Evolutionary conservation across 1,140 invertebrate genomes (phyloP).

Genomic region (Aphaenogaster ashmeadi): DNA sequence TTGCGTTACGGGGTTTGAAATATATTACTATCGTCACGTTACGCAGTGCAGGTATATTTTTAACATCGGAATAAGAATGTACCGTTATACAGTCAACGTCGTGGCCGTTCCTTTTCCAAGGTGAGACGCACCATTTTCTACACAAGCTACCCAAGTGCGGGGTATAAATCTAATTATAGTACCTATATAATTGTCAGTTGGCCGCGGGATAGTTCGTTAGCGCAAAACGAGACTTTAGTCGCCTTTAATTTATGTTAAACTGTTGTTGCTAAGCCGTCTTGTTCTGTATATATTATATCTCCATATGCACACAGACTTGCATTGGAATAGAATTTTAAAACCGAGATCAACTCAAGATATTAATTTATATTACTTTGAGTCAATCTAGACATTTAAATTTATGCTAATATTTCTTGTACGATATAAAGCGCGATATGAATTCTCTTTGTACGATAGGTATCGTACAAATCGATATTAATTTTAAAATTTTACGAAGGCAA

Average conservation of each 20-base stretch:
- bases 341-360: neutral
- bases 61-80: constrained; percentile 36
- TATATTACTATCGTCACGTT: neutral
- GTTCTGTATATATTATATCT: neutral
- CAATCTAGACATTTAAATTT: neutral
- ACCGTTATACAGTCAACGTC: constrained; percentile 51
- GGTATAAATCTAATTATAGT: constrained; percentile 26
- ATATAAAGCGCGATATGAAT: constrained; percentile 5
- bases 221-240: constrained; percentile 16
- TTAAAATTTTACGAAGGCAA: neutral
- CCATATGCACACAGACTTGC: neutral
- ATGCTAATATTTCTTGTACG: neutral
- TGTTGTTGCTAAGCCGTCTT: neutral
- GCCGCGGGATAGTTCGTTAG: neutral
- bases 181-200: constrained; percentile 22
- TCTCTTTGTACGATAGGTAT: too few species aligned
- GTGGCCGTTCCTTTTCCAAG: constrained; percentile 29
- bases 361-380: neutral
- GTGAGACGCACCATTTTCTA: neutral
- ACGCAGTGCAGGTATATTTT: constrained; percentile 20
- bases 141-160: neutral
- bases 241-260: neutral
- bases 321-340: neutral
- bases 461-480: neutral
- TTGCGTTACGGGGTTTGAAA: constrained; percentile 24